phyloP scores from a whole-genome alignment of 2,888 invertebrate genomes.

The Rhingia campestris region DNA sequence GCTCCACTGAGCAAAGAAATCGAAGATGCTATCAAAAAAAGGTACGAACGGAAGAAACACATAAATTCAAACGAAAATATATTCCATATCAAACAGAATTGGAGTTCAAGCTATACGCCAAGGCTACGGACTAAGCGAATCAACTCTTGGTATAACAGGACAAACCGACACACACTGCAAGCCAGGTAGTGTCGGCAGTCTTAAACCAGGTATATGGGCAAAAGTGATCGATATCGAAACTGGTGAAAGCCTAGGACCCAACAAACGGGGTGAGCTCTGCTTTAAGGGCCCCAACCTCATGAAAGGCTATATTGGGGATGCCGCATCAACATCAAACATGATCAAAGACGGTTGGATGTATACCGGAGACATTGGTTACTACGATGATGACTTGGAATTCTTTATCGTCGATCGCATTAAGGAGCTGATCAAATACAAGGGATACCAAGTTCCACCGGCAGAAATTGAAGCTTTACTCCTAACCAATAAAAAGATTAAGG shows the following conservation, averaged over 20 bases:
- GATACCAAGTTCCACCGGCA: constrained; percentile 93
- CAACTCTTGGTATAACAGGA: constrained; percentile 85
- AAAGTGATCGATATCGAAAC: constrained; percentile 87
- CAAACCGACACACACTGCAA: constrained; percentile 82
- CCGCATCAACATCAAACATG: constrained; percentile 86
- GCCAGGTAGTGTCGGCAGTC: constrained; percentile 87
- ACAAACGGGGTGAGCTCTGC: constrained; percentile 91
- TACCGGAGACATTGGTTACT: constrained; percentile 93
- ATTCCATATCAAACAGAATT: constrained; percentile 75
- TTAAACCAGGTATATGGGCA: constrained; percentile 86
- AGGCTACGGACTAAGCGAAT: constrained; percentile 92
- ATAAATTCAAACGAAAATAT: neutral
- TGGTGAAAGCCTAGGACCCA: constrained; percentile 86
- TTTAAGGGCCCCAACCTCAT: constrained; percentile 91
- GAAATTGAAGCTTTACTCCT: constrained; percentile 92
- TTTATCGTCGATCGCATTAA: constrained; percentile 93
- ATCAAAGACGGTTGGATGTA: constrained; percentile 90
- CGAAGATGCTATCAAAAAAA: constrained; percentile 84
- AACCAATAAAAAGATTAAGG: constrained; percentile 87
- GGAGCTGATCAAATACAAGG: constrained; percentile 95
- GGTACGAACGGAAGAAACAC: constrained; percentile 57
- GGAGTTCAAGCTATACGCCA: constrained; percentile 85
- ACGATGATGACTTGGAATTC: constrained; percentile 89
- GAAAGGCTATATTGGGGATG: constrained; percentile 92
- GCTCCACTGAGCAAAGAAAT: constrained; percentile 91